Percentiles rank a stretch among this genome's conserved stretches.
Conservation (phyloP, 2,797 vertebrate species). For the Hemitrygon akajei region DNA sequence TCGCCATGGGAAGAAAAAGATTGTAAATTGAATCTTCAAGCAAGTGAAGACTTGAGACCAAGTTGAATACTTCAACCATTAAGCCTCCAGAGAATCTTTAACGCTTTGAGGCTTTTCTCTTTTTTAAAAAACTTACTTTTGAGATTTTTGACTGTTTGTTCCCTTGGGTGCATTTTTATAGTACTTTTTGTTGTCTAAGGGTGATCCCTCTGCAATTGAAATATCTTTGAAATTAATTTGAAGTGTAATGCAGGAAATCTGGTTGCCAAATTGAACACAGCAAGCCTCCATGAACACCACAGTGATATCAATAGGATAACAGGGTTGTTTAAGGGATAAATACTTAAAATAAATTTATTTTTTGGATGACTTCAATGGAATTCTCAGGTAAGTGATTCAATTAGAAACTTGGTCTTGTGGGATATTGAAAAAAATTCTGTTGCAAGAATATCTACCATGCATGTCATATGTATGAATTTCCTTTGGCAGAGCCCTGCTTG, state of each 20-base stretch:
- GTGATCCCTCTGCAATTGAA: not conserved
- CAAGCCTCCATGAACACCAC: not conserved
- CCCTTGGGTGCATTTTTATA: not conserved
- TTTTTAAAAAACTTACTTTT: not conserved
- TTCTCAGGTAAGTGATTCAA: not conserved
- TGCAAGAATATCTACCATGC: not conserved
- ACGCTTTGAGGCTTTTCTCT: no score
- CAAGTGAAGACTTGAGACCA: not conserved
- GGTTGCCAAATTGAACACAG: not conserved
- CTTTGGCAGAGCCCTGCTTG: slow-evolving; percentile 44
- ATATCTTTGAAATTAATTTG: not conserved
- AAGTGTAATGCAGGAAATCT: not conserved
- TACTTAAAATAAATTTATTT: not conserved
- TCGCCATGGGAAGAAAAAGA: not conserved
- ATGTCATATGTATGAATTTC: slow-evolving; percentile 40
- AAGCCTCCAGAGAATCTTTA: not conserved
- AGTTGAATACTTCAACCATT: not conserved
- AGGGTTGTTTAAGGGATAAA: not conserved
- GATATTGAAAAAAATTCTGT: not conserved
- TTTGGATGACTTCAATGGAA: not conserved
- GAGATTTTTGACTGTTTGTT: not conserved
- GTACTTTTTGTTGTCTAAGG: not conserved
- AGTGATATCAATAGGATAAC: not conserved
- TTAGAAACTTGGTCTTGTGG: not conserved
- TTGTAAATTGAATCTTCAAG: not conserved